Evolutionary conservation across 2,113 vertebrate genomes (phyloP).

Genomic region (Zosterops japonicus): DNA sequence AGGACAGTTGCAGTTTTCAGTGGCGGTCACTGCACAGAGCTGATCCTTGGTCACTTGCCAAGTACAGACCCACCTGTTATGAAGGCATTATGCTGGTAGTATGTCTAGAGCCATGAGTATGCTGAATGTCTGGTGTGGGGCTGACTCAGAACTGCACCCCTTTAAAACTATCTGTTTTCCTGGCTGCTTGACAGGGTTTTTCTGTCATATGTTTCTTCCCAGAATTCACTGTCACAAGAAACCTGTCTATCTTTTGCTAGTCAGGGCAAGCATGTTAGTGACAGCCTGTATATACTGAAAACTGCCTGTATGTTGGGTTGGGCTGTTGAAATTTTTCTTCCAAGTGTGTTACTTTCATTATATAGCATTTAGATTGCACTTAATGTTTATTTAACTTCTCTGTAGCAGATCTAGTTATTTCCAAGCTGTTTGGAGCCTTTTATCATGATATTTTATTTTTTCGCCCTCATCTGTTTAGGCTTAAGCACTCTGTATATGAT

Average conservation of each 20-base stretch:
- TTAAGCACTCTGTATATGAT: slow-evolving; percentile 34
- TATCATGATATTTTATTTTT: slow-evolving; percentile 18
- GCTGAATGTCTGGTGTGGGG: not conserved
- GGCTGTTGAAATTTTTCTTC: not conserved
- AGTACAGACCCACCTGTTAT: not conserved
- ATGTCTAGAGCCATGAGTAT: not conserved
- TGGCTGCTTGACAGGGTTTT: not conserved
- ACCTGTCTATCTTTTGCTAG: not conserved
- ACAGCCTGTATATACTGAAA: not conserved
- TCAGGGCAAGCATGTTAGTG: not conserved
- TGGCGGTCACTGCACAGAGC: not conserved
- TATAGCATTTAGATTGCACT: not conserved
- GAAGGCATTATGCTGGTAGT: not conserved
- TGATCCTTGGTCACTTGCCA: not conserved
- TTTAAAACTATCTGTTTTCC: not conserved
- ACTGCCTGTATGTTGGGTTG: not conserved
- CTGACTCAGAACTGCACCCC: not conserved
- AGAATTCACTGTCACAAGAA: not conserved
- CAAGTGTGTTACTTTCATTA: slow-evolving; percentile 11
- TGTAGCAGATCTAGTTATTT: slow-evolving; percentile 1
- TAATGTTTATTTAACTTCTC: not conserved
- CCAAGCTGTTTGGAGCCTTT: slow-evolving; percentile 23
- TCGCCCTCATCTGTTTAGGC: slow-evolving; percentile 46
- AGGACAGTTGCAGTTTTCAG: not conserved
- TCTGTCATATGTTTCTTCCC: not conserved